Conservation (phyloP, 2,113 vertebrate species). For the Circaetus gallicus region DNA sequence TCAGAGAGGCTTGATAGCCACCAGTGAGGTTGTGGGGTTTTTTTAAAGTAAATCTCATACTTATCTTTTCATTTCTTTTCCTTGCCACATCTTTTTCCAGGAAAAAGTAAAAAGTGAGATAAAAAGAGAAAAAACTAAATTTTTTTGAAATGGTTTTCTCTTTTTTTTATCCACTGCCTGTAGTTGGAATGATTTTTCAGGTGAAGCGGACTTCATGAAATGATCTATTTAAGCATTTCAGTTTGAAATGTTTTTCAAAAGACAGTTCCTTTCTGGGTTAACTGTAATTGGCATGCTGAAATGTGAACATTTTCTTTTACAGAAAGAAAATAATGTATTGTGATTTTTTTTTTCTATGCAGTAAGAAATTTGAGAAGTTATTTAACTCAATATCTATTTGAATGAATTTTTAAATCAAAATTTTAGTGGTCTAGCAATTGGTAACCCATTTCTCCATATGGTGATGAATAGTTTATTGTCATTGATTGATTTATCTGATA, state of each 20-base stretch:
- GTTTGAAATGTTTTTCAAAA: neutral
- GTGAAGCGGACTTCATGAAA: neutral
- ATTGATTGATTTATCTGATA: neutral
- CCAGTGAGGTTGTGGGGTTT: fast-evolving
- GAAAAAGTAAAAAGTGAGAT: neutral
- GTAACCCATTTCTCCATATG: neutral
- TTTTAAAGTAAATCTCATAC: neutral
- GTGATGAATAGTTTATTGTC: neutral
- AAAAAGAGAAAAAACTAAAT: neutral
- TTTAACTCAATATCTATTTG: neutral
- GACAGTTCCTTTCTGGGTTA: neutral
- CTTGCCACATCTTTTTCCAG: neutral
- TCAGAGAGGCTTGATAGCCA: neutral
- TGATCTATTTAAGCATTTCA: neutral
- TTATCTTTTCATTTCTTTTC: neutral
- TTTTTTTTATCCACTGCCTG: neutral
- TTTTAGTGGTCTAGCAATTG: neutral
- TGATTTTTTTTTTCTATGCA: neutral
- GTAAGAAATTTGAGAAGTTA: neutral
- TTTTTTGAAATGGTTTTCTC: fast-evolving
- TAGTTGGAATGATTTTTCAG: neutral
- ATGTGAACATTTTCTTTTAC: neutral
- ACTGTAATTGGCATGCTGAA: neutral
- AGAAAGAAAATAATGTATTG: neutral
- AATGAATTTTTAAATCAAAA: neutral